These are phyloP conservation scores for Papilio helenus DNA, from an alignment of 1,140 invertebrate genomes.

Conservation along the genomic window DNA sequence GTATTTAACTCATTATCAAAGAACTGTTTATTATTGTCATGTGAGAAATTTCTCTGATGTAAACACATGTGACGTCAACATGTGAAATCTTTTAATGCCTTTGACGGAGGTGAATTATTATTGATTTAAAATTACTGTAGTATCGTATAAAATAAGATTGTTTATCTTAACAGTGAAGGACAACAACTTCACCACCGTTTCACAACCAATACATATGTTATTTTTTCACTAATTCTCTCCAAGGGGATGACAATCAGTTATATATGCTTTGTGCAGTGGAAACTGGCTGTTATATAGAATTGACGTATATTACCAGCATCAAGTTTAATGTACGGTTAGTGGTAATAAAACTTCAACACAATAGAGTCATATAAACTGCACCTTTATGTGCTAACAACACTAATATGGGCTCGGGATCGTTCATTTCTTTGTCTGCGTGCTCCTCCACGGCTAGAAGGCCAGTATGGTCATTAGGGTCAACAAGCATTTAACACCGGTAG, in stretches of 20 bases:
- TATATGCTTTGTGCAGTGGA: no score
- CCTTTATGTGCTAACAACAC: slow-evolving; percentile 17
- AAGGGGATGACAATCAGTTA: no score
- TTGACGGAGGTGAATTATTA: not conserved
- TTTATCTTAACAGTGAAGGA: no score
- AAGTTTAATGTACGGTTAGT: slow-evolving; percentile 10
- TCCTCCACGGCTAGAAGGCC: slow-evolving; percentile 53
- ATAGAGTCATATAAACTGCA: slow-evolving; percentile 21
- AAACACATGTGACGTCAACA: slow-evolving; percentile 1
- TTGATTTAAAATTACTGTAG: not conserved
- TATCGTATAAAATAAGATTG: not conserved
- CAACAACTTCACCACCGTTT: no score
- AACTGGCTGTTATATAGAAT: not conserved
- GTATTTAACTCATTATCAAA: slow-evolving; percentile 34
- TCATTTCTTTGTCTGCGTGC: slow-evolving; percentile 47
- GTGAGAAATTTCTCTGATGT: slow-evolving; percentile 25
- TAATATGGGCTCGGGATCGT: slow-evolving; percentile 45
- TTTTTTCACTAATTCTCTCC: no score
- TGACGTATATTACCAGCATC: not conserved
- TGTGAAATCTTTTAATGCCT: slow-evolving; percentile 17
- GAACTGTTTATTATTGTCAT: slow-evolving; percentile 12
- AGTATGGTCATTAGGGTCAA: slow-evolving; percentile 65
- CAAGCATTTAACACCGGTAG: slow-evolving; percentile 36
- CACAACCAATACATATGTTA: no score
- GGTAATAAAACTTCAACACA: slow-evolving; percentile 30